Evolutionary conservation across 37 sponge, comb jelly and placozoan genomes (phyloP).

Genomic region (Spongilla lacustris): DNA sequence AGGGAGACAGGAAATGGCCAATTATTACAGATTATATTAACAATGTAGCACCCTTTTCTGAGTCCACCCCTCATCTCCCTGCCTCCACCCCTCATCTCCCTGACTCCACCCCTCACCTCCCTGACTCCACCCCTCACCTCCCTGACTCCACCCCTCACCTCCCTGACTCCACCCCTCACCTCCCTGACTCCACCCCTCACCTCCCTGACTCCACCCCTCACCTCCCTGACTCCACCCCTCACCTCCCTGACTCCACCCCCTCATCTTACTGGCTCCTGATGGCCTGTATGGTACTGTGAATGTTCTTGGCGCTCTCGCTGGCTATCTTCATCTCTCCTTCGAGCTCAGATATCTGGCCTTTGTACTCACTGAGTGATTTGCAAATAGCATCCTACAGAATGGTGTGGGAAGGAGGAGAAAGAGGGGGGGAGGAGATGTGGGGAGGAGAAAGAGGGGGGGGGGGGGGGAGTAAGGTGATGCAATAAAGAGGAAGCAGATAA

Average conservation of each 20-base stretch:
- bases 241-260: too few species aligned
- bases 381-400: slow-evolving; percentile 88
- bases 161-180: not conserved
- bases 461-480: not conserved
- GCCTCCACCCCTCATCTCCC: not conserved
- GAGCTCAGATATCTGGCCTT: slow-evolving; percentile 80
- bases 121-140: too few species aligned
- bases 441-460: not conserved
- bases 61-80: not conserved
- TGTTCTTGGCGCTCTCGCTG: slow-evolving; percentile 87
- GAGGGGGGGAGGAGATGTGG: not conserved
- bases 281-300: slow-evolving; percentile 91
- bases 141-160: not conserved
- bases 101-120: not conserved
- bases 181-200: too few species aligned
- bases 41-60: too few species aligned
- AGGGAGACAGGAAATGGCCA: not conserved
- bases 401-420: not conserved
- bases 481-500: not conserved
- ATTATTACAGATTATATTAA: too few species aligned
- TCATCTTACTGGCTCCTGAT: slow-evolving; percentile 79
- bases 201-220: not conserved
- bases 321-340: slow-evolving; percentile 92
- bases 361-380: slow-evolving; percentile 88
- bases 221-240: not conserved